Conservation (phyloP, 2,888 invertebrate species). For the Nasonovia ribisnigri region DNA sequence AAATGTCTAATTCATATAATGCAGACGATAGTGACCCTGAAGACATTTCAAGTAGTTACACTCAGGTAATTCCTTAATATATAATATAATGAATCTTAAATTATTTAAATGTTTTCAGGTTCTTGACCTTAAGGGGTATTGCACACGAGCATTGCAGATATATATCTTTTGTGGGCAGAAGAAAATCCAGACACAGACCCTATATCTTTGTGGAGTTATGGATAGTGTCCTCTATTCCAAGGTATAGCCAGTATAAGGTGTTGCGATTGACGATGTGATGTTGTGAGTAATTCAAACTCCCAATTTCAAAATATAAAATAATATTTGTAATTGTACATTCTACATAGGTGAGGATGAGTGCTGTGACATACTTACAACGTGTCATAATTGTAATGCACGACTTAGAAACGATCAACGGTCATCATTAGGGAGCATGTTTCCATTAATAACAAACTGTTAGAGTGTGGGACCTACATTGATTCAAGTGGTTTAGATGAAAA, state of each 20-base stretch:
- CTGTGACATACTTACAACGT: slow-evolving; percentile 93
- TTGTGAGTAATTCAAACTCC: slow-evolving; percentile 71
- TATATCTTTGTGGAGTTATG: slow-evolving; percentile 90
- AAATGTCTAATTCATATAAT: slow-evolving; percentile 69
- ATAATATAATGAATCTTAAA: neutral
- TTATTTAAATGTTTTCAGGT: slow-evolving; percentile 73
- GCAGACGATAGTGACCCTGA: slow-evolving; percentile 76
- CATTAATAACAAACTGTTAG: slow-evolving; percentile 86
- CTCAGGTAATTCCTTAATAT: slow-evolving; percentile 73
- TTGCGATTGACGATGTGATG: slow-evolving; percentile 89
- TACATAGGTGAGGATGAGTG: slow-evolving; percentile 83
- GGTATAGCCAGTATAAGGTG: slow-evolving; percentile 96
- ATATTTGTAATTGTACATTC: neutral
- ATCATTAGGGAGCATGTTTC: slow-evolving; percentile 96
- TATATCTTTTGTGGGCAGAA: slow-evolving; percentile 90
- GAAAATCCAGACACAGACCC: slow-evolving; percentile 76
- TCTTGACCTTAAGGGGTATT: slow-evolving; percentile 95
- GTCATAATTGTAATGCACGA: slow-evolving; percentile 95
- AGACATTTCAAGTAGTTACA: slow-evolving; percentile 78
- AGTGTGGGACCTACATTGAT: slow-evolving; percentile 71
- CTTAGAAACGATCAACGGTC: slow-evolving; percentile 85
- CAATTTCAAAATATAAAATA: neutral
- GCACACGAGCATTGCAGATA: slow-evolving; percentile 93
- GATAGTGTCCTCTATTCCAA: slow-evolving; percentile 96
- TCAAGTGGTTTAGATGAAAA: slow-evolving; percentile 84